These are phyloP conservation scores for Scortum barcoo DNA, from an alignment of 2,113 vertebrate species.

Conservation along the genomic window DNA sequence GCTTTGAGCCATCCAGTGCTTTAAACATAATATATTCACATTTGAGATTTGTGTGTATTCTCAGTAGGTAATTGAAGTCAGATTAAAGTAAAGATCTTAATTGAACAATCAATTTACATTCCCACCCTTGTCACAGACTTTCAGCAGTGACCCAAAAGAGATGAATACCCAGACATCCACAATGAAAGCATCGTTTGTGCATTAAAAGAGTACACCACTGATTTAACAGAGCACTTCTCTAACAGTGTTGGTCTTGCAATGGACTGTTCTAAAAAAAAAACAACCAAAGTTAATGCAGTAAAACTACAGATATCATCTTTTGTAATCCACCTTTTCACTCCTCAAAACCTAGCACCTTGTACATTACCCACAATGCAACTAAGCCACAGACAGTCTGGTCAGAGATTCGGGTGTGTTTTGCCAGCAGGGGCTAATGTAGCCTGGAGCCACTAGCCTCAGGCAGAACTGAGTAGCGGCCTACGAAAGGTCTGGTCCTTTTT, in stretches of 20 bases:
- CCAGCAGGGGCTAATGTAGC: background rate
- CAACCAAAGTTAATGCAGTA: too few relatives aligned
- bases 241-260: too few relatives aligned
- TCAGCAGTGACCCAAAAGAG: too few relatives aligned
- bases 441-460: background rate
- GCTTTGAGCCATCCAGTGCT: background rate
- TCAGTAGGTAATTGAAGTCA: background rate
- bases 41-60: background rate
- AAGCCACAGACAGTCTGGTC: background rate
- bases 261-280: too few relatives aligned
- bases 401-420: background rate
- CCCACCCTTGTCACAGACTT: background rate
- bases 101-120: background rate
- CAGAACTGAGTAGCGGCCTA: background rate
- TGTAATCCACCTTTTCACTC: background rate
- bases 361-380: background rate
- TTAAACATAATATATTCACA: background rate
- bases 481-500: background rate
- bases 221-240: background rate
- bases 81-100: background rate
- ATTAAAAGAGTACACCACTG: background rate
- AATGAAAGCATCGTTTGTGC: background rate
- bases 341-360: background rate
- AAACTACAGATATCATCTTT: background rate
- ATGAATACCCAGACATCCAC: background rate